Evolutionary conservation across 2,113 vertebrate genomes (phyloP).

Genomic region (Empidonax alnorum): DNA sequence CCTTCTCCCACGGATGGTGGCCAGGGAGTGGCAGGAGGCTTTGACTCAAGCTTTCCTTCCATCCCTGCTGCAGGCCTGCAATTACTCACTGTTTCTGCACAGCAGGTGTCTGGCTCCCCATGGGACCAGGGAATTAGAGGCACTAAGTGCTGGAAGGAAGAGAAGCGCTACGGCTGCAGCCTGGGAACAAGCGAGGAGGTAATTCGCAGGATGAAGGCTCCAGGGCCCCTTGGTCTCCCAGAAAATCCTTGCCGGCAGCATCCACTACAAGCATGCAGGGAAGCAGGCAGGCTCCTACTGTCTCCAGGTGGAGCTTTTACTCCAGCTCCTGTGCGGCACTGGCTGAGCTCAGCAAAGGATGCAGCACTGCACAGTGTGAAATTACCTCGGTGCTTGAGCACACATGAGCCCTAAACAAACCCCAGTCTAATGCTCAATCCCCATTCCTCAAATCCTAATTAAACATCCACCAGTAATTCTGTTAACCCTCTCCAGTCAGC

Average conservation of each 20-base stretch:
- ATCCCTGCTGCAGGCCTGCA: background rate
- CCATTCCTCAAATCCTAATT: slow-evolving; percentile 59
- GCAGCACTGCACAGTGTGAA: background rate
- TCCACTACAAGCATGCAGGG: rapidly evolving
- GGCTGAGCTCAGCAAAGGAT: background rate
- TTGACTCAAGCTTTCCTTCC: background rate
- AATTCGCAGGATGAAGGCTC: background rate
- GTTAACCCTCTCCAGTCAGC: slow-evolving; percentile 42
- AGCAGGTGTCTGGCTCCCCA: rapidly evolving
- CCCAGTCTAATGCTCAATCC: slow-evolving; percentile 21
- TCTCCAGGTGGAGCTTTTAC: slow-evolving; percentile 77
- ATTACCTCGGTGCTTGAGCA: slow-evolving; percentile 9
- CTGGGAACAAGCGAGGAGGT: background rate
- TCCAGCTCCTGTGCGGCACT: slow-evolving; percentile 14
- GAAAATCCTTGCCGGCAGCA: background rate
- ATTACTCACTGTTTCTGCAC: background rate
- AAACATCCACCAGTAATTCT: slow-evolving; percentile 37
- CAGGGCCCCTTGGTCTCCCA: background rate
- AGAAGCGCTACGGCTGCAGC: background rate
- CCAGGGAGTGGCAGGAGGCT: background rate
- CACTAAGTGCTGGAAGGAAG: background rate
- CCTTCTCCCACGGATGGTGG: background rate
- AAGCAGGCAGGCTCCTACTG: background rate
- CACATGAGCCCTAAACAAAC: slow-evolving; percentile 46
- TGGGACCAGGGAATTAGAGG: background rate